Conservation (phyloP, 2,113 vertebrate species). For the Cyanoramphus novaezelandiae region DNA sequence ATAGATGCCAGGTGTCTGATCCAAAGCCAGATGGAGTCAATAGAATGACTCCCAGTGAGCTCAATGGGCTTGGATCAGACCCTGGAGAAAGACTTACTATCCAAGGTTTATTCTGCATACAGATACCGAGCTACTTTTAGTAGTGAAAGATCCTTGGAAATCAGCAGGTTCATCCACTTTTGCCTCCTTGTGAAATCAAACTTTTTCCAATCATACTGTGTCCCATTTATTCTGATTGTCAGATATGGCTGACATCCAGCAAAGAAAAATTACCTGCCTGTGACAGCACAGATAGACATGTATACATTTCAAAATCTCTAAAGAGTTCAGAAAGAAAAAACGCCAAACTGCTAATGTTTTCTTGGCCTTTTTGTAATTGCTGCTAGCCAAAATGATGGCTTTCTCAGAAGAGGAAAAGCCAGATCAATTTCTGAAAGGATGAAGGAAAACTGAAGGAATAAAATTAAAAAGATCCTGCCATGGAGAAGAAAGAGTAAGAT, state of each 20-base stretch:
- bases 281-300: neutral
- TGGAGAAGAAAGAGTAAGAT: neutral
- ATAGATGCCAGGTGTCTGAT: slow-evolving; percentile 29
- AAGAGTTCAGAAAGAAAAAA: neutral
- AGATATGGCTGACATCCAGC: slow-evolving; percentile 5
- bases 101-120: neutral
- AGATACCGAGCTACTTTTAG: neutral
- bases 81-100: slow-evolving; percentile 17
- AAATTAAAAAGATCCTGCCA: neutral
- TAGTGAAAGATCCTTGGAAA: neutral
- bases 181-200: neutral
- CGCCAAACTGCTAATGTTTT: neutral
- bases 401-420: neutral
- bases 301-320: neutral
- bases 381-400: neutral
- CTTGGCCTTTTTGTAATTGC: neutral
- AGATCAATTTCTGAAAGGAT: neutral
- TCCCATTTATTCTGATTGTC: neutral
- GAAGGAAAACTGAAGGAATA: neutral
- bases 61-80: slow-evolving; percentile 33
- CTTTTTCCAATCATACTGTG: neutral
- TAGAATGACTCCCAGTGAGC: slow-evolving; percentile 32
- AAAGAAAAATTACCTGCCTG: slow-evolving; percentile 9
- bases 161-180: neutral
- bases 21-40: slow-evolving; percentile 37